phyloP scores from a whole-genome alignment of 2,888 invertebrate genomes.

The Diadegma fenestrale region DNA sequence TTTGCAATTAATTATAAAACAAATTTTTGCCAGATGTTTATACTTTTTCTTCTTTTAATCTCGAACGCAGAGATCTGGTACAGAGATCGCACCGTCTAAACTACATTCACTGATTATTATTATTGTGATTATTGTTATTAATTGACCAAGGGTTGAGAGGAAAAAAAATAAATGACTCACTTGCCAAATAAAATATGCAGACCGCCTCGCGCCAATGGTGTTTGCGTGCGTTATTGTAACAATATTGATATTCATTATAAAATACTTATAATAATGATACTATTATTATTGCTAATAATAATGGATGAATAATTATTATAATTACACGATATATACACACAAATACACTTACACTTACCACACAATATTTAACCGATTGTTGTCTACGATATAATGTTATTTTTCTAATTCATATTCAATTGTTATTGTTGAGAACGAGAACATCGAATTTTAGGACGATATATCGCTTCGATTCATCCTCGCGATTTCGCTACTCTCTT shows the following conservation, averaged over 20 bases:
- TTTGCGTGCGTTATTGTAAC: constrained; percentile 67
- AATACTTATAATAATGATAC: constrained; percentile 66
- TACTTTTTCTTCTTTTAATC: constrained; percentile 27
- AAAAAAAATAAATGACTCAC: constrained; percentile 28
- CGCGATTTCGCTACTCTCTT: constrained; percentile 67
- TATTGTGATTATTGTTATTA: constrained; percentile 42
- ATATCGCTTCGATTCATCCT: constrained; percentile 52
- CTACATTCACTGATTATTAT: constrained; percentile 1
- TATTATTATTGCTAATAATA: constrained; percentile 67
- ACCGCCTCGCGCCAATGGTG: constrained; percentile 78
- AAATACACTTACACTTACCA: constrained; percentile 73
- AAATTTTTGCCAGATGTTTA: neutral
- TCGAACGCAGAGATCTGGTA: constrained; percentile 69
- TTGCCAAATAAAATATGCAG: constrained; percentile 60
- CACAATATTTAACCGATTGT: constrained; percentile 83
- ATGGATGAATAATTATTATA: constrained; percentile 58
- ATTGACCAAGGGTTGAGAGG: constrained; percentile 68
- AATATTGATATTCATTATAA: constrained; percentile 49
- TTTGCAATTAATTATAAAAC: constrained; percentile 14
- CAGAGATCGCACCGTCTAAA: constrained; percentile 60
- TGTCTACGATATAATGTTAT: constrained; percentile 85
- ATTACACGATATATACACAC: constrained; percentile 54
- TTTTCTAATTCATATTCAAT: constrained; percentile 85
- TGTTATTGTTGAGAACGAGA: constrained; percentile 84
- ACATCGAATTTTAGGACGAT: constrained; percentile 81